Conservation (phyloP, 2,888 invertebrate genomes). For the Masnerella sp. region DNA sequence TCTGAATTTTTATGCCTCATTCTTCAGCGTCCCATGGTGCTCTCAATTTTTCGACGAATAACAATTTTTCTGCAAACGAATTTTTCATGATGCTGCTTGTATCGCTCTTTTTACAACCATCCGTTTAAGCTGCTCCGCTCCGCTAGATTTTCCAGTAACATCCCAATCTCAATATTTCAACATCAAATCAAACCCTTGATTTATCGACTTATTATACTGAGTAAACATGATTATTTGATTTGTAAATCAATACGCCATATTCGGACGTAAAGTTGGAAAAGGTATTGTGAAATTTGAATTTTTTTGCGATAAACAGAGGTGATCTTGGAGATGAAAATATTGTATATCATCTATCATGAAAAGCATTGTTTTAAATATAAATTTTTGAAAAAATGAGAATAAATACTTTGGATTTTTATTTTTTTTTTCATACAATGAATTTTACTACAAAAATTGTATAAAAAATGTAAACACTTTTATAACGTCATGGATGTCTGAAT, state of each 20-base stretch:
- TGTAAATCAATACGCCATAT: background rate
- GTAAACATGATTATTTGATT: background rate
- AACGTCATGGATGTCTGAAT: no score
- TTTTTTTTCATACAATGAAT: no score
- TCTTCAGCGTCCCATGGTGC: constrained; percentile 21
- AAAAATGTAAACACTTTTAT: no score
- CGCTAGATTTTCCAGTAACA: constrained; percentile 7
- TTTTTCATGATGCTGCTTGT: constrained; percentile 18
- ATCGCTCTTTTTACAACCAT: background rate
- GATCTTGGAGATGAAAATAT: no score
- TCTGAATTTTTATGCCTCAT: constrained; percentile 47
- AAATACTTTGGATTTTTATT: no score
- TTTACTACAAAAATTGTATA: no score
- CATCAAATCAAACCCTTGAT: constrained; percentile 18
- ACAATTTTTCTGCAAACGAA: constrained; percentile 39
- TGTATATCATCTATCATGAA: no score
- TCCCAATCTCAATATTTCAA: constrained; percentile 18
- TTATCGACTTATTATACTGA: constrained; percentile 8
- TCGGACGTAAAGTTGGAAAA: no score
- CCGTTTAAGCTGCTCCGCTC: constrained; percentile 1
- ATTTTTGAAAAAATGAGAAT: no score
- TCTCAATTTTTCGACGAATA: constrained; percentile 24
- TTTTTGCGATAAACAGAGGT: no score
- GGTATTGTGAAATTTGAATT: no score
- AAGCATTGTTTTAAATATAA: no score